phyloP scores from a whole-genome alignment of 2,888 invertebrate species.

The Mactromeris polynyma region DNA sequence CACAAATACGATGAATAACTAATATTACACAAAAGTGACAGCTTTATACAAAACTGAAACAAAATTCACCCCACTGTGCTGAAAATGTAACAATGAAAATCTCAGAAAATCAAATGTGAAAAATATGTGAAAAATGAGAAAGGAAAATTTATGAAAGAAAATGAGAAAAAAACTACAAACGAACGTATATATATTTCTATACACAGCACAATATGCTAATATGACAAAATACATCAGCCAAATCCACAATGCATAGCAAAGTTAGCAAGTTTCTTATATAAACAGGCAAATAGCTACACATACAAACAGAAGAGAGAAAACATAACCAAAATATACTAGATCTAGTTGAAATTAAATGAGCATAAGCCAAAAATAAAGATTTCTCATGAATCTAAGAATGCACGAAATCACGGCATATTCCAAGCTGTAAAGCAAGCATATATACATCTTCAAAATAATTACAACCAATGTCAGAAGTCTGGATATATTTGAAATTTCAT shows the following conservation, averaged over 20 bases:
- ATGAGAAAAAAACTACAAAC: background rate
- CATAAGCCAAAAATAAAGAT: too few species aligned
- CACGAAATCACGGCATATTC: constrained; percentile 30
- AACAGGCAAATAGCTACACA: background rate
- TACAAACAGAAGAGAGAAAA: background rate
- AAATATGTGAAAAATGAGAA: background rate
- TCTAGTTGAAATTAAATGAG: background rate
- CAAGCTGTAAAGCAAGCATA: constrained; percentile 35
- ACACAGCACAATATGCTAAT: background rate
- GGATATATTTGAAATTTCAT: background rate
- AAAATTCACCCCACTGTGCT: background rate
- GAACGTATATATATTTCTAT: background rate
- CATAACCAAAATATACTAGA: background rate
- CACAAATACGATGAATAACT: background rate
- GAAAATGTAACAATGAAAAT: background rate
- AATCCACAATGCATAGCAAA: constrained; percentile 4
- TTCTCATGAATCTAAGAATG: background rate
- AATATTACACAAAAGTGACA: constrained; percentile 9
- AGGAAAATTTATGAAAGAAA: background rate
- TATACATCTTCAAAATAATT: background rate
- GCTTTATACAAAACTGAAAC: background rate
- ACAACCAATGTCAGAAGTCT: constrained; percentile 1
- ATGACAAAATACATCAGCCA: background rate
- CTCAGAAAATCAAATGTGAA: background rate
- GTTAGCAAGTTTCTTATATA: background rate